phyloP scores from a whole-genome alignment of 53 echinoderm and acorn worm genomes.

The Paracentrotus lividus region DNA sequence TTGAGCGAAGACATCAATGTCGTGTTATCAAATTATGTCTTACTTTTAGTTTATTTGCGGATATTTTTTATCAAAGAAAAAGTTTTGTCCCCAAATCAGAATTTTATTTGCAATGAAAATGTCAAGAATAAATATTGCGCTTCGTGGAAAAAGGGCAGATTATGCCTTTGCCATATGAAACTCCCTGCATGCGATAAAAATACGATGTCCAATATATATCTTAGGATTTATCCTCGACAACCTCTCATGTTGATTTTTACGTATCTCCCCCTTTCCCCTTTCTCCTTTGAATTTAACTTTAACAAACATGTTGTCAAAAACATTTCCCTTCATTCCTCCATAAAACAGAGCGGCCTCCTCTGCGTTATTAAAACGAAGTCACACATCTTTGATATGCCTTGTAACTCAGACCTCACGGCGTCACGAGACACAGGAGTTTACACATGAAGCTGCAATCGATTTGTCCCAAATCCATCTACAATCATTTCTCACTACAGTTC shows the following conservation, averaged over 20 bases:
- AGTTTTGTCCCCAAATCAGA: no score
- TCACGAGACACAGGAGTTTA: not conserved
- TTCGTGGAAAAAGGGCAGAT: no score
- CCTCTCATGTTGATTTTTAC: no score
- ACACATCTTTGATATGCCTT: not conserved
- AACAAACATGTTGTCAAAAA: not conserved
- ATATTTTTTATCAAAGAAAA: no score
- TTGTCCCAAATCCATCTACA: conserved; percentile 15
- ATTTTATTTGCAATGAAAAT: no score
- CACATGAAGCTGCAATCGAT: conserved; percentile 38
- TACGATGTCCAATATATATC: no score
- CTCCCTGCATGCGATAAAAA: no score
- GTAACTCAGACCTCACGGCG: not conserved
- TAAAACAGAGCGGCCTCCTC: not conserved
- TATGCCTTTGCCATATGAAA: no score
- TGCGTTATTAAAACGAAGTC: conserved; percentile 7
- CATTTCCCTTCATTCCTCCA: not conserved
- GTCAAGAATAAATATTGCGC: no score
- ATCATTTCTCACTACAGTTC: conserved; percentile 40
- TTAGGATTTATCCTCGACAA: no score
- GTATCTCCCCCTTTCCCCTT: not conserved
- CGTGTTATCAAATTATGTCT: no score
- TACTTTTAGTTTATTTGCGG: no score
- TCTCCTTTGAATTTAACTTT: not conserved
- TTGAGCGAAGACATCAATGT: not conserved